Conservation (phyloP, 2,888 invertebrate genomes). For the Eupeodes latifasciatus region DNA sequence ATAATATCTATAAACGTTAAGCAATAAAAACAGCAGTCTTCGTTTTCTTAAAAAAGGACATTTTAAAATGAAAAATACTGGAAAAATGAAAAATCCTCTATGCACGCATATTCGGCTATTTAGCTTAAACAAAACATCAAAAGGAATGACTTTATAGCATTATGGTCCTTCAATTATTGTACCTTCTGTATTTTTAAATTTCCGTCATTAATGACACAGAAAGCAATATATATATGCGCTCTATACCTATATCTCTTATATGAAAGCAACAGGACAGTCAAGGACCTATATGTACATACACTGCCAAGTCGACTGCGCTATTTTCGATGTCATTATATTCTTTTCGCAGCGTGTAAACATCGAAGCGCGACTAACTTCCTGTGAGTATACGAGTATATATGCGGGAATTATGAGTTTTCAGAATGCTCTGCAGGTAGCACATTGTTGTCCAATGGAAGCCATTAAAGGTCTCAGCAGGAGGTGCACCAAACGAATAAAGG, state of each 20-base stretch:
- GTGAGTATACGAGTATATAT: slow-evolving; percentile 76
- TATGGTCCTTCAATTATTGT: slow-evolving; percentile 84
- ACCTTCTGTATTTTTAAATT: slow-evolving; percentile 84
- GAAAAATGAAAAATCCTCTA: slow-evolving; percentile 55
- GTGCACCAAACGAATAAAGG: slow-evolving; percentile 81
- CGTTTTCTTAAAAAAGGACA: slow-evolving; percentile 69
- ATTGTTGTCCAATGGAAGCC: slow-evolving; percentile 77
- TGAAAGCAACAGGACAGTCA: slow-evolving; percentile 50
- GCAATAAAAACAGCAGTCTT: slow-evolving; percentile 75
- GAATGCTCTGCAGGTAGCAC: slow-evolving; percentile 82
- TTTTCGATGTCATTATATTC: neutral
- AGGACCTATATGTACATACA: slow-evolving; percentile 63
- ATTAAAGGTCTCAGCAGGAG: slow-evolving; percentile 83
- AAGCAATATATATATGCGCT: slow-evolving; percentile 21
- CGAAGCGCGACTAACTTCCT: slow-evolving; percentile 78
- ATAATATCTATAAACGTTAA: slow-evolving; percentile 33
- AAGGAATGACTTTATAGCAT: slow-evolving; percentile 78
- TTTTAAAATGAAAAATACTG: slow-evolving; percentile 33
- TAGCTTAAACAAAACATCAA: slow-evolving; percentile 65
- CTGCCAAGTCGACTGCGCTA: neutral
- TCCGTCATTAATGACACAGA: slow-evolving; percentile 84
- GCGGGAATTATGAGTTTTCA: slow-evolving; percentile 79
- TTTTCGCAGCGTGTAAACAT: slow-evolving; percentile 11
- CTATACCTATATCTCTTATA: neutral
- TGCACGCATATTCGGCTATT: slow-evolving; percentile 23